Percentiles rank a stretch among this genome's conserved stretches.
Conservation (phyloP, 2,888 invertebrate species). For the Epistrophe grossulariae region DNA sequence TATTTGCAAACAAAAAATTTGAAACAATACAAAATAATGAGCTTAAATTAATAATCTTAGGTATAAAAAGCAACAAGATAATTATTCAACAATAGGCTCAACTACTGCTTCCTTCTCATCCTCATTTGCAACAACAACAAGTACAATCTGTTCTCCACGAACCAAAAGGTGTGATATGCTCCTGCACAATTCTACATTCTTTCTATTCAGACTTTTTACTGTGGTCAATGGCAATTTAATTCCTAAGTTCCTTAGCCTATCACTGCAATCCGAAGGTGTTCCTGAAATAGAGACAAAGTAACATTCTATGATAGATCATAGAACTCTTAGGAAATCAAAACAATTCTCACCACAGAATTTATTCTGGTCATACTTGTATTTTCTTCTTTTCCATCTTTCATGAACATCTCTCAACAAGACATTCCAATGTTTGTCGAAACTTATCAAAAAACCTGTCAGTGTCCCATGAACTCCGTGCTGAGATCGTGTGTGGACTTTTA, state of each 20-base stretch:
- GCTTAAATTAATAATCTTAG: neutral
- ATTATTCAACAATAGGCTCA: neutral
- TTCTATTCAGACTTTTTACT: slow-evolving; percentile 86
- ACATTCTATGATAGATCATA: neutral
- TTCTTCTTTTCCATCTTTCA: slow-evolving; percentile 90
- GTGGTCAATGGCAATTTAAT: slow-evolving; percentile 85
- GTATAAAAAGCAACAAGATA: neutral
- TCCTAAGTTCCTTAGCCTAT: slow-evolving; percentile 84
- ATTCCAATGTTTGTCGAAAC: slow-evolving; percentile 98
- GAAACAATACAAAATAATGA: neutral
- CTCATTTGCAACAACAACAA: slow-evolving; percentile 82
- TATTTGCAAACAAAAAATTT: too few relatives aligned
- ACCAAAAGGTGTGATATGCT: slow-evolving; percentile 89
- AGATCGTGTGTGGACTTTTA: slow-evolving; percentile 87
- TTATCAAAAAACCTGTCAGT: slow-evolving; percentile 91
- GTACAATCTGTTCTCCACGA: slow-evolving; percentile 91
- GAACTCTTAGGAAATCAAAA: neutral
- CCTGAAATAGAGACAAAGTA: slow-evolving; percentile 81
- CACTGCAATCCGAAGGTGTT: slow-evolving; percentile 82
- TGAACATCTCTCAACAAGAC: slow-evolving; percentile 92
- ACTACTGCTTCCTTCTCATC: neutral
- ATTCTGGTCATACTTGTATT: slow-evolving; percentile 81
- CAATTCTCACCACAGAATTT: slow-evolving; percentile 77
- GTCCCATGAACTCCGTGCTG: slow-evolving; percentile 90
- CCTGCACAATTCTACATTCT: slow-evolving; percentile 88